Conservation (phyloP, 1,140 invertebrate species). For the Thereuonema tuberculata region DNA sequence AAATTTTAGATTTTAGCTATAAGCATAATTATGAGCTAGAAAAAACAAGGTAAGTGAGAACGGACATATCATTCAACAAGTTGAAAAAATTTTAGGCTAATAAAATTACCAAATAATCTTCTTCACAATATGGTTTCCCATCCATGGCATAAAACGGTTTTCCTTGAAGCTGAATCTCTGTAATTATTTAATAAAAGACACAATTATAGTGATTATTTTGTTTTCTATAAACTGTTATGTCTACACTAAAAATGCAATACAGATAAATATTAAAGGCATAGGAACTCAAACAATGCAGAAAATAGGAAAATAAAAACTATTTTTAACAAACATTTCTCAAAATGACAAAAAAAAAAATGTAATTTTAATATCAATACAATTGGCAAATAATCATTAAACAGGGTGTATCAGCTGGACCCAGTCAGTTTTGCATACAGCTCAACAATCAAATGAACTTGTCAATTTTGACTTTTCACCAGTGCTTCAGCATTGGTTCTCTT, state of each 20-base stretch:
- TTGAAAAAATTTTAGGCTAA: too few relatives aligned
- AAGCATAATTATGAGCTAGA: too few relatives aligned
- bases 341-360: background rate
- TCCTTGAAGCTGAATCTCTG: conserved; percentile 65
- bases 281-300: background rate
- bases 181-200: conserved; percentile 4
- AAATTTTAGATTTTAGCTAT: conserved; percentile 6
- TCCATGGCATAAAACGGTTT: conserved; percentile 92
- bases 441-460: too few relatives aligned
- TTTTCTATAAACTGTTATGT: too few relatives aligned
- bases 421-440: too few relatives aligned
- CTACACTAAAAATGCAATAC: background rate
- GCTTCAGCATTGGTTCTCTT: too few relatives aligned
- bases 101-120: conserved; percentile 65
- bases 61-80: too few relatives aligned
- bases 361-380: background rate
- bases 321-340: background rate
- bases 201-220: too few relatives aligned
- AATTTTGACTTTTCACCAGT: too few relatives aligned
- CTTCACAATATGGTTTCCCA: conserved; percentile 85
- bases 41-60: conserved; percentile 4
- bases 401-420: too few relatives aligned
- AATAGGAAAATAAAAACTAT: background rate
- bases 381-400: too few relatives aligned
- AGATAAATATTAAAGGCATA: background rate